Conservation (phyloP, 2,797 vertebrate genomes). For the Acomys russatus region DNA sequence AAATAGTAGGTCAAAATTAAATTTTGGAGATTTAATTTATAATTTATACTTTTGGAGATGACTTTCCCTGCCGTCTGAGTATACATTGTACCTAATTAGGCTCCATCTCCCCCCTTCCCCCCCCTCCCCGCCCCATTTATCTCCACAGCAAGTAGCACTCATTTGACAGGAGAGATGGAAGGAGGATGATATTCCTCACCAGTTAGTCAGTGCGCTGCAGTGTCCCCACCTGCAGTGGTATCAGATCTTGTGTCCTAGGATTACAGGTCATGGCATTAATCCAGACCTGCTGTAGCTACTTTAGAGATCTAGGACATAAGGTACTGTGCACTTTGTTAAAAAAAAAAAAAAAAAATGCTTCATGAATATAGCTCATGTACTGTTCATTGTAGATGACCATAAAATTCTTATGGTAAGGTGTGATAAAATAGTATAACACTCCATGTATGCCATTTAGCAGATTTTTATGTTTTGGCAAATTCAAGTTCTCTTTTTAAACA, state of each 20-base stretch:
- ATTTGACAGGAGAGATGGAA: background rate
- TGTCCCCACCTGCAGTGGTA: background rate
- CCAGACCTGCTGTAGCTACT: background rate
- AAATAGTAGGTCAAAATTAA: background rate
- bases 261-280: background rate
- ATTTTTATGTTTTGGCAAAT: background rate
- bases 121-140: too few relatives aligned
- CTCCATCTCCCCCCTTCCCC: background rate
- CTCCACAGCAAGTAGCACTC: background rate
- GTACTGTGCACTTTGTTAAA: background rate
- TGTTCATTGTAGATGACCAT: background rate
- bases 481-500: conserved; percentile 7
- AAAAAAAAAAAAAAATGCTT: conserved; percentile 20
- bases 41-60: background rate
- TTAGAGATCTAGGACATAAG: background rate
- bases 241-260: background rate
- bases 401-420: background rate
- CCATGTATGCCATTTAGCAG: background rate
- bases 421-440: background rate
- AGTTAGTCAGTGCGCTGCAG: background rate
- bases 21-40: background rate
- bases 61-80: background rate
- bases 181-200: background rate
- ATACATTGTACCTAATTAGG: background rate
- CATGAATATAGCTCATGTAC: background rate